Evolutionary conservation across 2,888 invertebrate genomes (phyloP), one percentile per base, ranked within the genome.

Genomic region (Diplolepis rosae): DNA sequence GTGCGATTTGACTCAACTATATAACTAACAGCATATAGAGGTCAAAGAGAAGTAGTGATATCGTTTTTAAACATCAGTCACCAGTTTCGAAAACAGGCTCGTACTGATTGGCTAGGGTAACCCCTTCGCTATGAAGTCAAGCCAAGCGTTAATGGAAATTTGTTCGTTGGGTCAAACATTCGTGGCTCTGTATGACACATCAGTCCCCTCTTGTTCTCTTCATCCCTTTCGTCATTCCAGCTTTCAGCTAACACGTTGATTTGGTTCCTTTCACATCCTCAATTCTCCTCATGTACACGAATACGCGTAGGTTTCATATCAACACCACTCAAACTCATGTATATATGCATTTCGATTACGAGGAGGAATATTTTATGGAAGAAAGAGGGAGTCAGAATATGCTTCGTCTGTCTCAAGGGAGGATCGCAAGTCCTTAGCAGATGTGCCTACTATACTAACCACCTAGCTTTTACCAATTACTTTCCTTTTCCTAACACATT

Each of bases 331-430:
- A 75, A 75, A 72, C 81, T 83, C 83, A 82, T 83, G 83, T 83
- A 82, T 83, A 80, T 82, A 83, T 83, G 83, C 79, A 83, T 83
- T 83, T 82, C 82, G 78, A 82, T 83, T 83, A 83, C 76, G 61
- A 50, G 70, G 69, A 65, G 78, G 76, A 80, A 82, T 79, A 80
- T 83, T 80, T 73, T 74, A 72, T 54, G 42, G 27, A 70, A 71
- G 66, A 66, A 67, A 15, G 69, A 42, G 68, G 52, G 39, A 50
- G 66, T 42, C 69, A 48, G 45, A 50, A 61, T 61, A 56, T 68
- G 52, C 39, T 54, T 61, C 39, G 39, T 22, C 35, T 61, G 54
- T 39, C 54, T 54, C 68, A 28, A 30, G 68, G 39, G 52, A 54
- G 35, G 51, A 52, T 39, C 13, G 15, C 18, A 30, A 68, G 39